Conservation (phyloP, 2,888 invertebrate species). For the Psylliodes chrysocephalus region DNA sequence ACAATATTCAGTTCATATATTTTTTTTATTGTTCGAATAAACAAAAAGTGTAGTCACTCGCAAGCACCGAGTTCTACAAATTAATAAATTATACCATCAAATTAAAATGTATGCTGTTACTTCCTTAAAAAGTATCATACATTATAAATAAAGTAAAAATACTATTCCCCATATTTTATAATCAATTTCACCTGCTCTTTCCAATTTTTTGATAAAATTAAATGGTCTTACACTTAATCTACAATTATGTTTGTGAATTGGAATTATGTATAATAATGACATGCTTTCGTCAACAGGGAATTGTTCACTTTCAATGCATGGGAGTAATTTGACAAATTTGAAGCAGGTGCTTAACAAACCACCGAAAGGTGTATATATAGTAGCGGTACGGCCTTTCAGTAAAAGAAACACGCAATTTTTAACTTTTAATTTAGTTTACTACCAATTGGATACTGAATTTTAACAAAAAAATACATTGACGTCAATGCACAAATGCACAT, state of each 20-base stretch:
- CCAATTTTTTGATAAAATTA: neutral
- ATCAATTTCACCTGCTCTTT: slow-evolving; percentile 1
- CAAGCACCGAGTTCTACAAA: too few species aligned
- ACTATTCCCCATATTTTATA: neutral
- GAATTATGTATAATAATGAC: neutral
- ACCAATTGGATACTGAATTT: neutral
- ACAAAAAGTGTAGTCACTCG: too few species aligned
- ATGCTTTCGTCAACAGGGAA: slow-evolving; percentile 1
- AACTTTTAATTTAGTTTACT: neutral
- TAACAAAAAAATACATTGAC: too few species aligned
- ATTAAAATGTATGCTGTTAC: too few species aligned
- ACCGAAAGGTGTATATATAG: neutral
- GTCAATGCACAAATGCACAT: too few species aligned
- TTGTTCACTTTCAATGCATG: neutral
- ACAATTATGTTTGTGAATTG: neutral
- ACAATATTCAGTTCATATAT: too few species aligned
- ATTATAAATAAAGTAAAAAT: too few species aligned
- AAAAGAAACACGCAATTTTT: slow-evolving; percentile 1
- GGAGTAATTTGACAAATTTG: slow-evolving; percentile 11
- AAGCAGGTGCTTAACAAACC: neutral
- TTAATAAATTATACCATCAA: too few species aligned
- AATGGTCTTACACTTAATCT: slow-evolving; percentile 6
- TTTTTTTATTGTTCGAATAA: too few species aligned
- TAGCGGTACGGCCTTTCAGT: neutral
- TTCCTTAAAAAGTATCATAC: too few species aligned